Conservation (phyloP, 1,140 invertebrate genomes). For the Drosophila lacertosa region DNA sequence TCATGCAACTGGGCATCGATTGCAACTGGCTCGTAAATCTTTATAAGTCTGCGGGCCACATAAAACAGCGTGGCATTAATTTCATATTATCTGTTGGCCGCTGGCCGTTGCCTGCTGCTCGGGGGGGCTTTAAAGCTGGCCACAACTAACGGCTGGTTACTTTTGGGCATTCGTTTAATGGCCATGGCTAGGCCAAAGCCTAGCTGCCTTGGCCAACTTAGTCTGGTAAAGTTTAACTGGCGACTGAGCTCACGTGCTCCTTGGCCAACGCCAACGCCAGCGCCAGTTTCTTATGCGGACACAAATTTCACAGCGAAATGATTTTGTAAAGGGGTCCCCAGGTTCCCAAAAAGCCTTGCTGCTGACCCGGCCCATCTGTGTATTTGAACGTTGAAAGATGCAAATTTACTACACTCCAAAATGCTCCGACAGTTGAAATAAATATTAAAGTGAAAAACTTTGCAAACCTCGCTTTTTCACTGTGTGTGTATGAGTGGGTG, state of each 20-base stretch:
- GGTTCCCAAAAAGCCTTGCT: constrained; percentile 10
- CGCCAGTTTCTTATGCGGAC: constrained; percentile 51
- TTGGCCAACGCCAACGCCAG: constrained; percentile 16
- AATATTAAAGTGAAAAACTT: constrained; percentile 80
- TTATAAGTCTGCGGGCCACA: constrained; percentile 35
- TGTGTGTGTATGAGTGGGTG: neutral
- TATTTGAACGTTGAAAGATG: constrained; percentile 76
- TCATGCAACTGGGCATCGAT: constrained; percentile 73
- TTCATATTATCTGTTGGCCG: constrained; percentile 70
- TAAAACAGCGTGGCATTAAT: constrained; percentile 60
- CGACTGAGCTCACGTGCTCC: constrained; percentile 70
- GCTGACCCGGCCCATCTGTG: constrained; percentile 33
- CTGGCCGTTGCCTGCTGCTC: constrained; percentile 19
- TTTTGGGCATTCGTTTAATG: constrained; percentile 51
- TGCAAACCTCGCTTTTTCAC: constrained; percentile 6
- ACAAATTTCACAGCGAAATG: constrained; percentile 79
- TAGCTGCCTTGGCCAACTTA: neutral
- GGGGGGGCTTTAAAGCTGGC: constrained; percentile 39
- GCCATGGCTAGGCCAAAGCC: constrained; percentile 14
- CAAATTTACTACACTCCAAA: constrained; percentile 75
- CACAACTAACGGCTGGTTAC: constrained; percentile 42
- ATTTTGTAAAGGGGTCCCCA: constrained; percentile 60
- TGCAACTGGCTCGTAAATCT: constrained; percentile 78
- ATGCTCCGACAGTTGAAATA: constrained; percentile 73
- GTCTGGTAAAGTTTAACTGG: constrained; percentile 60